Conservation (phyloP, 2,797 vertebrate genomes). For the Echeneis naucrates region DNA sequence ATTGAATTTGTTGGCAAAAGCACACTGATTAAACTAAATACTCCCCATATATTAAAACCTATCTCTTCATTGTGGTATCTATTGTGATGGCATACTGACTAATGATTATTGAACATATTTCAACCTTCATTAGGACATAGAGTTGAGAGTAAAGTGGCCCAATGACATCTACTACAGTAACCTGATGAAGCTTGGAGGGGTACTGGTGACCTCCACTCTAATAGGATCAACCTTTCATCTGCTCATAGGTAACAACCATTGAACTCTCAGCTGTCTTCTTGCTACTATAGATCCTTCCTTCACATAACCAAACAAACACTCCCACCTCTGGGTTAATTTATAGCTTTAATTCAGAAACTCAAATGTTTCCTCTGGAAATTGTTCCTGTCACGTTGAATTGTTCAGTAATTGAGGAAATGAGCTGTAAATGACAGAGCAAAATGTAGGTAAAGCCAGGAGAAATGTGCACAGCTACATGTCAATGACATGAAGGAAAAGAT, state of each 20-base stretch:
- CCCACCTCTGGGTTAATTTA: neutral
- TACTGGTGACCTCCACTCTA: conserved; percentile 93
- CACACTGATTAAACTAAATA: neutral
- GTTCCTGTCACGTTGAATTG: no score
- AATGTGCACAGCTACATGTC: no score
- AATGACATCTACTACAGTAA: conserved; percentile 96
- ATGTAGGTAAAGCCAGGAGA: no score
- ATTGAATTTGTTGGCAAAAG: no score
- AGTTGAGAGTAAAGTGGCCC: conserved; percentile 96
- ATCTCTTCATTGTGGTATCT: neutral
- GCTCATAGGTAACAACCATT: conserved; percentile 86
- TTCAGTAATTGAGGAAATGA: neutral
- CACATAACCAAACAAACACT: neutral
- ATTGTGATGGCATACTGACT: neutral
- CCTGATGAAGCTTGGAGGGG: conserved; percentile 93
- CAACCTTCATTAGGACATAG: conserved; percentile 85
- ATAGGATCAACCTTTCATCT: conserved; percentile 90
- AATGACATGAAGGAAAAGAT: no score
- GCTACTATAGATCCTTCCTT: neutral
- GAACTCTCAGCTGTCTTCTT: neutral
- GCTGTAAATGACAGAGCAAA: neutral
- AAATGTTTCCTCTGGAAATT: neutral
- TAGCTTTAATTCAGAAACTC: neutral
- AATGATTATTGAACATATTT: conserved; percentile 14
- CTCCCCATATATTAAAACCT: neutral